These are phyloP conservation scores for Crenuchus spilurus DNA, from an alignment of 2,797 vertebrate species.

Conservation along the genomic window DNA sequence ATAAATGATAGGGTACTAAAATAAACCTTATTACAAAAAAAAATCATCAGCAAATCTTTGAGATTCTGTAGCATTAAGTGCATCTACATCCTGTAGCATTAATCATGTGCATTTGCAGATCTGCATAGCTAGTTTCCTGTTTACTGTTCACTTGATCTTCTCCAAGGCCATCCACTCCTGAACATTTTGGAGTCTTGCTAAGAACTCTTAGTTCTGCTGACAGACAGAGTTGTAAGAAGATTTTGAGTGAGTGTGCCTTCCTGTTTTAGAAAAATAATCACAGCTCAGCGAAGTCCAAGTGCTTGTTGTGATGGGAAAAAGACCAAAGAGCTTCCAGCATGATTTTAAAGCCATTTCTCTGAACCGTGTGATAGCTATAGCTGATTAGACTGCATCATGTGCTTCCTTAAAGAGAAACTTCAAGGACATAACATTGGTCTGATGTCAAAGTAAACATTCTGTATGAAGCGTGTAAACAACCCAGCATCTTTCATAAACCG, in stretches of 20 bases:
- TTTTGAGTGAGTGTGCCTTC: conserved; percentile 6
- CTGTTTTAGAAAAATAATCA: conserved; percentile 29
- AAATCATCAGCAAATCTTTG: too few species aligned
- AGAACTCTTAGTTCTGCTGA: not conserved
- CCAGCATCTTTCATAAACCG: not conserved
- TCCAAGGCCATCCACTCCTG: not conserved
- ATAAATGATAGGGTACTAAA: too few species aligned
- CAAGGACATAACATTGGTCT: not conserved
- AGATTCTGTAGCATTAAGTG: too few species aligned
- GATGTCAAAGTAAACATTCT: not conserved
- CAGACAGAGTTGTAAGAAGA: conserved; percentile 2
- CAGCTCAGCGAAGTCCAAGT: not conserved
- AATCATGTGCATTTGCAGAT: too few species aligned
- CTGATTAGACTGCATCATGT: not conserved
- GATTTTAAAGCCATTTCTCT: not conserved
- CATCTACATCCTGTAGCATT: too few species aligned
- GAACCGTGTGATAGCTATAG: conserved; percentile 1
- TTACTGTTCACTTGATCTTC: too few species aligned
- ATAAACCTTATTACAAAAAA: too few species aligned
- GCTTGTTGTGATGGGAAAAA: conserved; percentile 5
- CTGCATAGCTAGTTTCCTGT: too few species aligned
- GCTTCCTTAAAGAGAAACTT: not conserved
- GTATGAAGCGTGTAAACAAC: not conserved
- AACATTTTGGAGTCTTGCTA: not conserved
- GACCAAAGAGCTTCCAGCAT: not conserved